phyloP scores from a whole-genome alignment of 2,888 invertebrate genomes.

The Drosophila glabriapex region DNA sequence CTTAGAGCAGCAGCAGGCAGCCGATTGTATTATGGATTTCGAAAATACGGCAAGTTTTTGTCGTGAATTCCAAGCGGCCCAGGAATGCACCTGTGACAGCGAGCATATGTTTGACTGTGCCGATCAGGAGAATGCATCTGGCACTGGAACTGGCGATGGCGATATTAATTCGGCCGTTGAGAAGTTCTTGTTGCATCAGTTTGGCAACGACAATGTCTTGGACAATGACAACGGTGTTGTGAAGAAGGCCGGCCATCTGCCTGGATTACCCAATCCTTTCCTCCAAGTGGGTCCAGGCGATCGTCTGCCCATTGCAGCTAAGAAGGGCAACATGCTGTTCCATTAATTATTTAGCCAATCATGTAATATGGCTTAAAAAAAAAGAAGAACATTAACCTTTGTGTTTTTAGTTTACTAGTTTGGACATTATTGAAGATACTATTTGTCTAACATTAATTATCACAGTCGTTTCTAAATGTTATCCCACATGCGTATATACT shows the following conservation, averaged over 20 bases:
- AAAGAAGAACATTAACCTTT: not conserved
- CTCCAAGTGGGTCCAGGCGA: constrained; percentile 89
- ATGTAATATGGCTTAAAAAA: not conserved
- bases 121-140: constrained; percentile 83
- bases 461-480: constrained; percentile 53
- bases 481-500: constrained; percentile 36
- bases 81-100: constrained; percentile 98
- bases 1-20: constrained; percentile 88
- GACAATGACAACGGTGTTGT: constrained; percentile 90
- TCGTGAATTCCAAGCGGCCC: constrained; percentile 95
- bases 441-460: constrained; percentile 53
- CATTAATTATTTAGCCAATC: constrained; percentile 51
- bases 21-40: constrained; percentile 93
- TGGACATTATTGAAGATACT: constrained; percentile 28
- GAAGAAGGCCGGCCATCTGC: constrained; percentile 85
- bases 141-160: constrained; percentile 60
- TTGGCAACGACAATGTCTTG: constrained; percentile 81
- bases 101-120: constrained; percentile 99
- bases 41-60: constrained; percentile 98
- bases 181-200: constrained; percentile 87
- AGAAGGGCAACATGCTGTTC: constrained; percentile 91
- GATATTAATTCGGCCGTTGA: constrained; percentile 88
- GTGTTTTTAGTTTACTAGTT: constrained; percentile 16
- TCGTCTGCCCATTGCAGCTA: constrained; percentile 95
- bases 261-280: constrained; percentile 90